Evolutionary conservation across 2,888 invertebrate species (phyloP).

Genomic region (Caenorhabditis panamensis): DNA sequence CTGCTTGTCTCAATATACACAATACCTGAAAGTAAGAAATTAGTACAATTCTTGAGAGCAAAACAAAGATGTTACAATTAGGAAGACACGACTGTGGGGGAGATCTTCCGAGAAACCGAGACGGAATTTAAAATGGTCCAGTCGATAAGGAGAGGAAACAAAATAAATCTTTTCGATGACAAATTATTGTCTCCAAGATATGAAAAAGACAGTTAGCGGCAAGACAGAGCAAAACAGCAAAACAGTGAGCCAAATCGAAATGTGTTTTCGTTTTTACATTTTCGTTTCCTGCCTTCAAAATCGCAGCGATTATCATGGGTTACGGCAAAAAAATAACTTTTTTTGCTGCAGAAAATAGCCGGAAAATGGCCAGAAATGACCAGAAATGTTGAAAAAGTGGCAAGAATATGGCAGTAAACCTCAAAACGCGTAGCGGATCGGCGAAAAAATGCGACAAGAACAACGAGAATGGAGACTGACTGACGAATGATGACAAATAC

Average conservation of each 20-base stretch:
- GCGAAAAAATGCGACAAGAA: too few species aligned
- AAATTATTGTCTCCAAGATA: slow-evolving; percentile 27
- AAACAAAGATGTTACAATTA: not conserved
- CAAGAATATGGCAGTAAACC: too few species aligned
- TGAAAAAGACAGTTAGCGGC: slow-evolving; percentile 1
- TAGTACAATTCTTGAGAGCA: too few species aligned
- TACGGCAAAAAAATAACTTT: not conserved
- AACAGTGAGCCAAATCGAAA: not conserved
- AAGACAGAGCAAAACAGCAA: not conserved
- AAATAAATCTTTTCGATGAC: slow-evolving; percentile 12
- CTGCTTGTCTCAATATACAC: slow-evolving; percentile 25
- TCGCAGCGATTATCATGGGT: not conserved
- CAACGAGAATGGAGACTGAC: not conserved
- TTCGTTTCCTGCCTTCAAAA: not conserved
- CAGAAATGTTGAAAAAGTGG: too few species aligned
- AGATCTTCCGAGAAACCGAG: too few species aligned
- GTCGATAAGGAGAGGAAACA: not conserved
- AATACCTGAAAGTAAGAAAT: slow-evolving; percentile 34
- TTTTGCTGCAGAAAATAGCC: not conserved
- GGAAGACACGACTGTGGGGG: not conserved
- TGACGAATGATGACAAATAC: not conserved
- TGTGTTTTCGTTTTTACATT: not conserved
- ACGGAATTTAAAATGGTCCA: not conserved
- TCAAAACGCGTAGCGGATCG: too few species aligned
- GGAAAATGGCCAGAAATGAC: not conserved